These are phyloP conservation scores for Lates calcarifer DNA, from an alignment of 2,113 vertebrate species.

Conservation along the genomic window DNA sequence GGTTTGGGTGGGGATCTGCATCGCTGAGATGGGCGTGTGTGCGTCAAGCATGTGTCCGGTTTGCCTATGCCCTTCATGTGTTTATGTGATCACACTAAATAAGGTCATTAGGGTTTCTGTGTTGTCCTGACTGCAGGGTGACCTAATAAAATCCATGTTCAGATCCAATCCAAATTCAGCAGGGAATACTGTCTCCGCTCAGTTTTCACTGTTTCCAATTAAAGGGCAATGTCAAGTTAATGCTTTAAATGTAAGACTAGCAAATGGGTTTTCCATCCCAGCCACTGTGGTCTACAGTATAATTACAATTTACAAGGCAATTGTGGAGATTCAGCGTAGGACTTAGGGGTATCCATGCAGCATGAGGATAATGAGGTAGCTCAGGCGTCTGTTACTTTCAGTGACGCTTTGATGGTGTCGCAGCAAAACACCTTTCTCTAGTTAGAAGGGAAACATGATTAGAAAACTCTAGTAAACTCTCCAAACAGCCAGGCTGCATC, in stretches of 20 bases:
- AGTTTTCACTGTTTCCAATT: conserved; percentile 47
- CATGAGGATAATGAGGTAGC: conserved; percentile 60
- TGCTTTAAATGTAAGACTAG: conserved; percentile 45
- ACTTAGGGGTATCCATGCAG: conserved; percentile 49
- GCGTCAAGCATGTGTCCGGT: not conserved
- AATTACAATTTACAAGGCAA: conserved; percentile 59
- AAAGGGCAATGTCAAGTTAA: conserved; percentile 34
- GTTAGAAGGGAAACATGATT: conserved; percentile 60
- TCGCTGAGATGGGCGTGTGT: not conserved
- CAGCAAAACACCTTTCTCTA: conserved; percentile 51
- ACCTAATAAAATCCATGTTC: conserved; percentile 43
- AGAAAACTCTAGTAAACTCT: conserved; percentile 50
- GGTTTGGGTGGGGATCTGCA: not conserved
- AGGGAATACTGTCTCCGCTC: conserved; percentile 3
- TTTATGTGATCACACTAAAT: conserved; percentile 35
- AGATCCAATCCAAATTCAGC: conserved; percentile 20
- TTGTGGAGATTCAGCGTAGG: conserved; percentile 31
- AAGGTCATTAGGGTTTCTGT: conserved; percentile 4
- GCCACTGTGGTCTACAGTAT: conserved; percentile 27
- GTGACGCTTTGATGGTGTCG: conserved; percentile 59
- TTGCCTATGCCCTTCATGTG: conserved; percentile 9
- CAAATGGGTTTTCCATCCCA: conserved; percentile 55
- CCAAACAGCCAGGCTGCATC: conserved; percentile 40
- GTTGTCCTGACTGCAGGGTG: conserved; percentile 33
- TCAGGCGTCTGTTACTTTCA: conserved; percentile 41